Evolutionary conservation across 2,888 invertebrate species (phyloP).

Genomic region (Cryptocephalus moraei): DNA sequence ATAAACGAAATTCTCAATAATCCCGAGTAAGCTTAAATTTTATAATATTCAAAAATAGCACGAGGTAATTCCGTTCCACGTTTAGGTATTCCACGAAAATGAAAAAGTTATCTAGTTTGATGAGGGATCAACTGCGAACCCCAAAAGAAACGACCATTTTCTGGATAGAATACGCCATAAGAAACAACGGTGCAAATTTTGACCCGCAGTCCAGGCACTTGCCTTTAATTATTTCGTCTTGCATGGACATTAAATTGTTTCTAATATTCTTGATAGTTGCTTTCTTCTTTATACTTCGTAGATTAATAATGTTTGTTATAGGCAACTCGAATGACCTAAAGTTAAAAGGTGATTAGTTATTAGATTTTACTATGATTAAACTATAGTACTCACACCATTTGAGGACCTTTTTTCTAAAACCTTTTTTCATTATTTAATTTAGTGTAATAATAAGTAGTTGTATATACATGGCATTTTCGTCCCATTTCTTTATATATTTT

Average conservation of each 20-base stretch:
- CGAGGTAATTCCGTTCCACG: not conserved
- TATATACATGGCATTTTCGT: too few species aligned
- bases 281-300: not conserved
- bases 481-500: too few species aligned
- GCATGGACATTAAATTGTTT: constrained; percentile 9
- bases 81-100: constrained; percentile 14
- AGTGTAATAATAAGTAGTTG: too few species aligned
- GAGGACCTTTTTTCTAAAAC: too few species aligned
- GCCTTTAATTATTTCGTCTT: constrained; percentile 5
- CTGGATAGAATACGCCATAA: constrained; percentile 17
- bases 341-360: too few species aligned
- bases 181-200: constrained; percentile 13
- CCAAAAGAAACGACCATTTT: constrained; percentile 14
- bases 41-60: too few species aligned
- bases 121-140: constrained; percentile 13
- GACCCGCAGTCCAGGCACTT: constrained; percentile 9
- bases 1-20: not conserved
- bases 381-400: too few species aligned
- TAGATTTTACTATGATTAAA: too few species aligned
- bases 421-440: too few species aligned
- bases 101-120: constrained; percentile 11
- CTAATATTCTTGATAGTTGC: not conserved
- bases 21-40: not conserved
- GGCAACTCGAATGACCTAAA: too few species aligned
- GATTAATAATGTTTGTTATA: too few species aligned